Conservation (phyloP, 2,888 invertebrate genomes). For the Ptilodon capucinus region DNA sequence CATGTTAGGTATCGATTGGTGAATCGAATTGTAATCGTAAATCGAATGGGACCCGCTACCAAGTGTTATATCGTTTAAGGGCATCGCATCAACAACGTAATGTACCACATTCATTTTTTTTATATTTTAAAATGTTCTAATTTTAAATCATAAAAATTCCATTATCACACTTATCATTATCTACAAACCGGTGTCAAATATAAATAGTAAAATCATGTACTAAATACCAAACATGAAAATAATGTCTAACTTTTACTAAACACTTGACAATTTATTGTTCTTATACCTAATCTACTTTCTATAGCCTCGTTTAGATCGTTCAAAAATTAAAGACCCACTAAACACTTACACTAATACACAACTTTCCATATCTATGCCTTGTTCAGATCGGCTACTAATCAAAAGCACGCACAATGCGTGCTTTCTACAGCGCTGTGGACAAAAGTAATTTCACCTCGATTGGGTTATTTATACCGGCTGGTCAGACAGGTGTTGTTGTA, state of each 20-base stretch:
- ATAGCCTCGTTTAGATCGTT: too few species aligned
- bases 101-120: too few species aligned
- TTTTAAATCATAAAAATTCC: too few species aligned
- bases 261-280: too few species aligned
- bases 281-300: too few species aligned
- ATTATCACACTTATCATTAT: too few species aligned
- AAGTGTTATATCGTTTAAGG: constrained; percentile 45
- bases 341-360: background rate
- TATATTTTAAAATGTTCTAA: too few species aligned
- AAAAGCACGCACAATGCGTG: constrained; percentile 30
- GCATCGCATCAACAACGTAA: too few species aligned
- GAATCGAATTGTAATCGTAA: constrained; percentile 56
- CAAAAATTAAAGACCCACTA: background rate
- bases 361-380: constrained; percentile 5
- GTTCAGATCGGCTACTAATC: constrained; percentile 14
- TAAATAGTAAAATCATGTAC: too few species aligned
- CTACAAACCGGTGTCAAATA: too few species aligned
- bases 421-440: constrained; percentile 61
- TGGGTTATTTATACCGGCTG: constrained; percentile 66
- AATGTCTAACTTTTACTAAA: too few species aligned
- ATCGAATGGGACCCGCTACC: constrained; percentile 64
- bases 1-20: constrained; percentile 42
- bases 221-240: too few species aligned
- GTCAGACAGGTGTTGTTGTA: constrained; percentile 61
- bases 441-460: constrained; percentile 73